phyloP scores from a whole-genome alignment of 2,113 vertebrate genomes.

The Centrocercus urophasianus region DNA sequence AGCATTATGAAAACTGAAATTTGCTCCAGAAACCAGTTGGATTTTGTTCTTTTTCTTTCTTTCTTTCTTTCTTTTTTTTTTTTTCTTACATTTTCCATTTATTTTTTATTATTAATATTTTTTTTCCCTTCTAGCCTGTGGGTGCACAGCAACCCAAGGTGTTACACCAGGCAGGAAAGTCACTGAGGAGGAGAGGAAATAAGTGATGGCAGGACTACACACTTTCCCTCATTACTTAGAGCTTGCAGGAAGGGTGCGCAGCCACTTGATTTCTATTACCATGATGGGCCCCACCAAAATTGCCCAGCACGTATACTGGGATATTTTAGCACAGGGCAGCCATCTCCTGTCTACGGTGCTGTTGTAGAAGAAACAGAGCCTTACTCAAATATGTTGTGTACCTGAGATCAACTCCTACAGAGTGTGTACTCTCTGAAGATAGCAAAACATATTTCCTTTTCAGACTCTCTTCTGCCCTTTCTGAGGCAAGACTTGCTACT shows the following conservation, averaged over 20 bases:
- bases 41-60: neutral
- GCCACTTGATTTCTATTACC: neutral
- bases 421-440: rapidly evolving
- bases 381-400: rapidly evolving
- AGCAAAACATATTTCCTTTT: rapidly evolving
- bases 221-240: neutral
- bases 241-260: neutral
- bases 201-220: neutral
- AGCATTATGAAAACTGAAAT: conserved; percentile 11
- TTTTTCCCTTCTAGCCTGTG: neutral
- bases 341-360: neutral
- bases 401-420: neutral
- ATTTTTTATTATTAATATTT: too few relatives aligned
- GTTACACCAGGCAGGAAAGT: neutral
- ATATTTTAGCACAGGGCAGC: neutral
- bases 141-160: neutral
- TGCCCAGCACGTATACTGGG: rapidly evolving
- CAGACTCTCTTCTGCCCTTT: neutral
- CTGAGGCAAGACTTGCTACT: neutral
- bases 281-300: rapidly evolving
- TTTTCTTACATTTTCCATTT: neutral
- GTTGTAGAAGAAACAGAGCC: neutral
- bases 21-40: neutral
- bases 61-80: rapidly evolving
- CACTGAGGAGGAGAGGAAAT: neutral